Evolutionary conservation across 1,140 invertebrate genomes (phyloP).

Genomic region (Philotrypesis tridentata): DNA sequence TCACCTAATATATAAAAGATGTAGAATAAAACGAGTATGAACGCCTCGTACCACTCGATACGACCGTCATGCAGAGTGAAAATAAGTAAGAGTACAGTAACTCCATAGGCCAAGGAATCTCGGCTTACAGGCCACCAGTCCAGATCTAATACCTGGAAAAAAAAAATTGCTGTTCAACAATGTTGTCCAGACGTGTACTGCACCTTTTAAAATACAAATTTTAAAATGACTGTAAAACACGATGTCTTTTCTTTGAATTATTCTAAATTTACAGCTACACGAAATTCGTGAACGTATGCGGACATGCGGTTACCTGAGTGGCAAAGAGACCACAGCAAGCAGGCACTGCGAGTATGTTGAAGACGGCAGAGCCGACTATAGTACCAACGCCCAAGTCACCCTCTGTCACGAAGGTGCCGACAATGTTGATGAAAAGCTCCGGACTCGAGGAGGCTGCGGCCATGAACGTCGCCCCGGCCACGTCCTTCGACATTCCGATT

Average conservation of each 20-base stretch:
- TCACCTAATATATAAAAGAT: conserved; percentile 75
- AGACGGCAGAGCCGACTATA: conserved; percentile 81
- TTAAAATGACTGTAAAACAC: no score
- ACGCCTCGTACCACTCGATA: conserved; percentile 79
- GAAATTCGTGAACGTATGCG: no score
- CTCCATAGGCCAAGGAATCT: conserved; percentile 78
- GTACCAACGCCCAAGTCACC: conserved; percentile 79
- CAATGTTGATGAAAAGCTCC: conserved; percentile 75
- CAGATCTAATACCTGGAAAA: conserved; percentile 75
- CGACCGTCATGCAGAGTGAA: conserved; percentile 76
- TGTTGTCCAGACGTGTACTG: no score
- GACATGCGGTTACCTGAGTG: conserved; percentile 72
- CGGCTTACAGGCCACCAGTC: conserved; percentile 81
- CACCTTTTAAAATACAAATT: no score
- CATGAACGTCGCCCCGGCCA: conserved; percentile 80
- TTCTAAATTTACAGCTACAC: no score
- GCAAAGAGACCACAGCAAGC: conserved; percentile 79
- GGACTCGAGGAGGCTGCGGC: conserved; percentile 80
- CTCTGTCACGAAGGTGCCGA: conserved; percentile 77
- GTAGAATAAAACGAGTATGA: conserved; percentile 75
- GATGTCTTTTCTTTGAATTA: no score
- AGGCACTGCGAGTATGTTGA: conserved; percentile 82
- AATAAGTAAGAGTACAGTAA: conserved; percentile 79
- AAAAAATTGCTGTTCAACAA: neutral
- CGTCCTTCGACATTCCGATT: conserved; percentile 76